Conservation (phyloP, 2,888 invertebrate species). For the Neria commutata region DNA sequence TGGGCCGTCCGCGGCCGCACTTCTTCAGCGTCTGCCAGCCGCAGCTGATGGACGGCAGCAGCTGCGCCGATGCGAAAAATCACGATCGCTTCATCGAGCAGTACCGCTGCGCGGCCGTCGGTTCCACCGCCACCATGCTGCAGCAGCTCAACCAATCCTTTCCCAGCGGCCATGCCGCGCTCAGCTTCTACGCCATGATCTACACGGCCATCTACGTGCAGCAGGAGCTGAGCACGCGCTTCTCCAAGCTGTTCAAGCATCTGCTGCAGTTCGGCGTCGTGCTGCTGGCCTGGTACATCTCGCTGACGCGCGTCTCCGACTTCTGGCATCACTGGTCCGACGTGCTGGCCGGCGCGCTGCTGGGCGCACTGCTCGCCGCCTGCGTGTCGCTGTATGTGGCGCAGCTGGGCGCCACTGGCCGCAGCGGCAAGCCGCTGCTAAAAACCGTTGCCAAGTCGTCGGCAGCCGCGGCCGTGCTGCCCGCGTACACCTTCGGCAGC, state of each 20-base stretch:
- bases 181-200: slow-evolving; percentile 83
- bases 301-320: slow-evolving; percentile 49
- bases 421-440: slow-evolving; percentile 19
- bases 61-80: slow-evolving; percentile 68
- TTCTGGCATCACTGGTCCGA: slow-evolving; percentile 56
- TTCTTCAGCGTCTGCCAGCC: slow-evolving; percentile 76
- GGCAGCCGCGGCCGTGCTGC: slow-evolving; percentile 39
- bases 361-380: slow-evolving; percentile 46
- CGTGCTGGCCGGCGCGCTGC: slow-evolving; percentile 44
- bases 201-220: slow-evolving; percentile 90
- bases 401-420: slow-evolving; percentile 32
- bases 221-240: slow-evolving; percentile 78
- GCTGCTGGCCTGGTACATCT: slow-evolving; percentile 53
- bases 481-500: slow-evolving; percentile 53
- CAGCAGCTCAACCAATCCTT: slow-evolving; percentile 85
- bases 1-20: slow-evolving; percentile 51
- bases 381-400: slow-evolving; percentile 44
- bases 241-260: slow-evolving; percentile 81
- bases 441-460: slow-evolving; percentile 36
- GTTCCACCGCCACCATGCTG: slow-evolving; percentile 64
- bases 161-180: slow-evolving; percentile 89
- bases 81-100: slow-evolving; percentile 72
- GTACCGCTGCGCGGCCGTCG: slow-evolving; percentile 70
- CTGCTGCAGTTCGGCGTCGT: slow-evolving; percentile 69
- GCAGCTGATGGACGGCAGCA: slow-evolving; percentile 63